Conservation (phyloP, 64 coral and sea anemone species). For the Acropora tenuis region DNA sequence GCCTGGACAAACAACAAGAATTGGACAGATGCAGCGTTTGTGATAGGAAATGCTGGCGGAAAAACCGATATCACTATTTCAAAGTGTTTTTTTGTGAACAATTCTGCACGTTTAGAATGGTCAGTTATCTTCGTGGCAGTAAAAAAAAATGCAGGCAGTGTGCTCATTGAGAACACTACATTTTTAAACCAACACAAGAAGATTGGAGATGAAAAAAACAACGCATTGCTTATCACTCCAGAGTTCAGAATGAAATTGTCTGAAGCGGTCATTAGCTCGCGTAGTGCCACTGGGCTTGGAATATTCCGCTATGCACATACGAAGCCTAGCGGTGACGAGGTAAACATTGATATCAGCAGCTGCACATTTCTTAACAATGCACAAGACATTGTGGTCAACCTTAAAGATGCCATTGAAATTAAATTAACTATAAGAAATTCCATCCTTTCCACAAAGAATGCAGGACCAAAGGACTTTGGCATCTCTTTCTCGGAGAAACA, state of each 20-base stretch:
- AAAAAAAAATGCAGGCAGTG: background rate
- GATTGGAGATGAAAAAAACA: no score
- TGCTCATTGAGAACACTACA: background rate
- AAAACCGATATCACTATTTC: background rate
- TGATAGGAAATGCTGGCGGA: background rate
- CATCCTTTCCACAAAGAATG: background rate
- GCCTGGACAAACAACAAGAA: background rate
- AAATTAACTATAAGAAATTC: background rate
- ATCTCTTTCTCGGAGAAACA: background rate
- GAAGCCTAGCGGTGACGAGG: no score
- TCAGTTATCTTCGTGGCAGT: background rate
- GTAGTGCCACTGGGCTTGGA: no score
- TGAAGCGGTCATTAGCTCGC: background rate
- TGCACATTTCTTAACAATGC: constrained; percentile 1
- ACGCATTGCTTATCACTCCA: background rate
- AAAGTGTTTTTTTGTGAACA: background rate
- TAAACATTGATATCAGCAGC: background rate
- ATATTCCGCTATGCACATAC: no score
- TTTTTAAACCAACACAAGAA: background rate
- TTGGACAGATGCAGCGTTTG: background rate
- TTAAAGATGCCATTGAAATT: background rate
- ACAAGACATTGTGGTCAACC: background rate
- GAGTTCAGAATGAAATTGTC: background rate
- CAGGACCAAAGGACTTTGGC: background rate
- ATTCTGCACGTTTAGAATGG: background rate